Base-by-base conservation (phyloP, 2,113 vertebrate species). In the Archilochus colubris region DNA sequence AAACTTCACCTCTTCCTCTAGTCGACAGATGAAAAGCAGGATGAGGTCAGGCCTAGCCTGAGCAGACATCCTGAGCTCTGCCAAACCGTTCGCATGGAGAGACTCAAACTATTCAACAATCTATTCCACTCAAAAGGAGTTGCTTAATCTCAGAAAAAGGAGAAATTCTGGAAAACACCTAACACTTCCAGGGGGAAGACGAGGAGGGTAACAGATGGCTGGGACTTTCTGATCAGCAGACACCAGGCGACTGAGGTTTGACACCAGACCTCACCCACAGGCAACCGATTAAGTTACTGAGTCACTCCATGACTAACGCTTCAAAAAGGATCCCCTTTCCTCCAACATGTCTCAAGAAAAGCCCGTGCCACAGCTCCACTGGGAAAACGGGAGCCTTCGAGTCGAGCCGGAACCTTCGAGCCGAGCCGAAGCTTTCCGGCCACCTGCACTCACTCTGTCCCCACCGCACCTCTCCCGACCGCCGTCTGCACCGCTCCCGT, bases 131-230 rank as follows among this genome's bases (percentile, higher is more conserved):
- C 46, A 48, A 48, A 48, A 48, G 10, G 51, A 25, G 51, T 1
- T 1, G 28, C 8, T 16, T 3, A 4, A 13, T 1, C 6, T 63
- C 64, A 70, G 77, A 33, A 55, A 83, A 30, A 7, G 24, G 12
- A 30, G 23, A 7, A 51, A n/a, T 17, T 50, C 63, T 15, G 58
- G 48, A 27, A 57, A 68, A 55, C 10, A 28, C 2, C 22, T 22
- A 16, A 67, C 9, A 0, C 28, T 46, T 31, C 12, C 51, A 9
- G 12, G 14, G 7, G 9, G 8, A 31, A 30, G 0, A 3, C 0
- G 0, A 63, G 38, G 7, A 33, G 15, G 20, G 27, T 2, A 23
- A 12, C 17, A 13, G 6, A 9, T 10, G 44, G 22, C 7, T 17
- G 1, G 5, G 46, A 24, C 36, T 25, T 58, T 50, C 51, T 9